Conservation (phyloP, 2,797 vertebrate genomes). For the Sebastes oblongus region DNA sequence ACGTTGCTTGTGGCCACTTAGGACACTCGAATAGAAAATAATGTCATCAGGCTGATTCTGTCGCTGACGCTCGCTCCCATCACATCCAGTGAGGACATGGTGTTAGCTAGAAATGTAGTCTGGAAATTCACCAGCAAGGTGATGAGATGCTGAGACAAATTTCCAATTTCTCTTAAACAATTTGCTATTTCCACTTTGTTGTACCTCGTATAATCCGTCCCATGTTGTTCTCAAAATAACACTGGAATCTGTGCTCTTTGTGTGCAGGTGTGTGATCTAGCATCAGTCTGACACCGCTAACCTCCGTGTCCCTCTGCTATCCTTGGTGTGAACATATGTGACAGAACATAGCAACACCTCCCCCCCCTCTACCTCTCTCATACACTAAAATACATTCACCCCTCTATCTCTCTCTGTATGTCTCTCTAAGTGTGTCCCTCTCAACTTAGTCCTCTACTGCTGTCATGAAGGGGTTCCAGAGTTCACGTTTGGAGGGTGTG, state of each 20-base stretch:
- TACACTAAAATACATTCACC: neutral
- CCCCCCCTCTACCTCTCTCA: neutral
- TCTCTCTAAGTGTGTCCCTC: neutral
- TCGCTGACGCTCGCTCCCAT: no score
- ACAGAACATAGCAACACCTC: conserved; percentile 44
- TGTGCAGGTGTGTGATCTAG: neutral
- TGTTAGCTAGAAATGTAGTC: no score
- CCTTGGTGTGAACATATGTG: conserved; percentile 43
- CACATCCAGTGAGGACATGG: no score
- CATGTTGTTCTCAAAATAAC: neutral
- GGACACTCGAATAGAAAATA: no score
- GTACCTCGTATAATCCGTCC: neutral
- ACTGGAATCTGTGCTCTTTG: neutral
- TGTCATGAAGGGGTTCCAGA: conserved; percentile 35
- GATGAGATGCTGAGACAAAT: neutral
- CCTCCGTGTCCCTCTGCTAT: conserved; percentile 13
- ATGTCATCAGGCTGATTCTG: no score
- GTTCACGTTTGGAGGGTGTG: conserved; percentile 54
- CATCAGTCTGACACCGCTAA: conserved; percentile 9
- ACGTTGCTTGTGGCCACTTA: no score
- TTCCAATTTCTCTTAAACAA: neutral
- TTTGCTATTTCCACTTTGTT: no score
- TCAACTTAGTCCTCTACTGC: conserved; percentile 17
- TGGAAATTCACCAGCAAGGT: neutral
- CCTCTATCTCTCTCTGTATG: neutral